Conservation (phyloP, 2,113 vertebrate genomes). For the Butorides virescens region DNA sequence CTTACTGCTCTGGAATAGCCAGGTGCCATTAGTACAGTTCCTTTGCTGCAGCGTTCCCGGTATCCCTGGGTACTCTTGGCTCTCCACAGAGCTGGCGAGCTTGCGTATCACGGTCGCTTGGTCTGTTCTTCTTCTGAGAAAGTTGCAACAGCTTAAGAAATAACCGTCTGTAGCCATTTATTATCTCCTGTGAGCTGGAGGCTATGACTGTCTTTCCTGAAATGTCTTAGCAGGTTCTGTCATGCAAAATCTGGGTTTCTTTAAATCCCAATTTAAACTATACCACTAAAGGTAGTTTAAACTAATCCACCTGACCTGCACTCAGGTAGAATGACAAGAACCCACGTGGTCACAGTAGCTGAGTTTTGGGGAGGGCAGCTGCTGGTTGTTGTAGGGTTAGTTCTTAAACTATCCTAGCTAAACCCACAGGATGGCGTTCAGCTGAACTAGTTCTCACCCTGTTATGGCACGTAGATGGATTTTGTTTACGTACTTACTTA, state of each 20-base stretch:
- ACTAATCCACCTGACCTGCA: background rate
- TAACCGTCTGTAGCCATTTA: background rate
- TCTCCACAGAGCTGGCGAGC: background rate
- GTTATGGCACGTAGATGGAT: background rate
- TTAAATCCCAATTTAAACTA: background rate
- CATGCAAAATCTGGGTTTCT: background rate
- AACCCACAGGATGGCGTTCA: background rate
- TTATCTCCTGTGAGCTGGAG: background rate
- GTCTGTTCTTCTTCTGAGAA: background rate
- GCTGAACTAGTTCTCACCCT: background rate
- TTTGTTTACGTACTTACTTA: background rate
- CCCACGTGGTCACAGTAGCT: rapidly evolving
- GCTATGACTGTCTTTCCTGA: background rate
- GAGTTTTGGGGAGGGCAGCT: background rate
- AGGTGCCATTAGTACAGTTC: background rate
- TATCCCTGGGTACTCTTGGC: background rate
- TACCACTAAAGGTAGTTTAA: background rate
- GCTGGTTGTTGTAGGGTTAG: background rate
- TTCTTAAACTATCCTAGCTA: background rate
- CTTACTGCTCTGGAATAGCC: background rate
- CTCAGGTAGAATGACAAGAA: background rate
- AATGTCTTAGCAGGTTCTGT: background rate
- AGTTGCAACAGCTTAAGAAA: background rate
- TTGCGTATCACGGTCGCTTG: rapidly evolving
- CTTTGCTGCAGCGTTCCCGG: background rate